Evolutionary conservation across 2,113 vertebrate species (phyloP).

Genomic region (Hypocryptadius cinnamomeus): DNA sequence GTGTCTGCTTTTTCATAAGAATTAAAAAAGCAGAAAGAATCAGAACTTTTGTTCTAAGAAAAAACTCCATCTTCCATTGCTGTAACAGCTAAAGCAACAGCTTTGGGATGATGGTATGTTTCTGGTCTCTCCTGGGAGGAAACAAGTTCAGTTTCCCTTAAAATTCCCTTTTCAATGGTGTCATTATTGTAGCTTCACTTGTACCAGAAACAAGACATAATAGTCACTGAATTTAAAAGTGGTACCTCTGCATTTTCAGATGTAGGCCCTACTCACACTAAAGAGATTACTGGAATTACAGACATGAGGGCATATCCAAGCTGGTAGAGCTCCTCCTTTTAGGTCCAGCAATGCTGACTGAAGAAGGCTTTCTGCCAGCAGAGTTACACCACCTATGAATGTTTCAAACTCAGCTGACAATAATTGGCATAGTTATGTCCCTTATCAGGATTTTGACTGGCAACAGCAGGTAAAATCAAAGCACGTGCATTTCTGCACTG

Average conservation of each 20-base stretch:
- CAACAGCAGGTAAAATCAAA: background rate
- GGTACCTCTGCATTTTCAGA: background rate
- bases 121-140: background rate
- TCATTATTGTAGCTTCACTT: background rate
- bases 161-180: background rate
- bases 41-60: background rate
- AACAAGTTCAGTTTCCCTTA: background rate
- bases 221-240: background rate
- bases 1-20: background rate
- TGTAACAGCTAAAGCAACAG: background rate
- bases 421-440: background rate
- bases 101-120: background rate
- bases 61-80: background rate
- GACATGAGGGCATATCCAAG: background rate
- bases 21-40: background rate
- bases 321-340: background rate
- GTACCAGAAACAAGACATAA: background rate
- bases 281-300: background rate
- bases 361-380: background rate
- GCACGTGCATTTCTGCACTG: background rate
- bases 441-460: background rate
- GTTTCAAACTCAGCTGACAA: background rate
- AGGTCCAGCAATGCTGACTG: background rate
- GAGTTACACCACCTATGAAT: background rate
- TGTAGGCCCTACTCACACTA: background rate